Percentiles rank a stretch among this genome's conserved stretches.
phyloP scores from a whole-genome alignment of 2,888 invertebrate genomes.

The Julus scanicus region DNA sequence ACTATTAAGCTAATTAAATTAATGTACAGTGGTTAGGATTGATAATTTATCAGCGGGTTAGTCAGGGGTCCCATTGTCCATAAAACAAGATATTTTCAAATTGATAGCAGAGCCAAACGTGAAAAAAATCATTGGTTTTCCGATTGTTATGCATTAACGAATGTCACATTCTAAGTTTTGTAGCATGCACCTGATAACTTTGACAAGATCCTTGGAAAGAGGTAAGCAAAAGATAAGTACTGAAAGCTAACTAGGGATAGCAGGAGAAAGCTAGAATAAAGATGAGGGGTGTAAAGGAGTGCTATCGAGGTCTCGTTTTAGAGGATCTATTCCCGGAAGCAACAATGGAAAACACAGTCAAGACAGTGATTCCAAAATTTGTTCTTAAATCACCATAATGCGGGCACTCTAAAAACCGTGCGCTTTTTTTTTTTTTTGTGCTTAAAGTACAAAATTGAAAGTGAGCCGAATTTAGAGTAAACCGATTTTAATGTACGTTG shows the following conservation, averaged over 20 bases:
- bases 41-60: too few species aligned
- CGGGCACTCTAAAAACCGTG: neutral
- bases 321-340: neutral
- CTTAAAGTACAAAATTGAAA: neutral
- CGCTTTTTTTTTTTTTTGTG: too few species aligned
- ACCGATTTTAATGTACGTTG: conserved; percentile 33
- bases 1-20: neutral
- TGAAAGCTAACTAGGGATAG: neutral
- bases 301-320: neutral
- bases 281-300: neutral
- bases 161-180: neutral
- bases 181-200: neutral
- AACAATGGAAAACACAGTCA: too few species aligned
- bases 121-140: conserved; percentile 2
- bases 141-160: neutral
- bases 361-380: neutral
- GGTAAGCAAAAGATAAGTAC: too few species aligned
- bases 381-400: neutral
- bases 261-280: neutral
- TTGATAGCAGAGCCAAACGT: neutral
- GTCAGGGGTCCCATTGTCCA: too few species aligned
- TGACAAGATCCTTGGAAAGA: too few species aligned
- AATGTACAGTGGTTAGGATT: neutral
- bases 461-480: neutral
- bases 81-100: neutral